phyloP scores from a whole-genome alignment of 2,797 vertebrate genomes.

The Coilia nasus region DNA sequence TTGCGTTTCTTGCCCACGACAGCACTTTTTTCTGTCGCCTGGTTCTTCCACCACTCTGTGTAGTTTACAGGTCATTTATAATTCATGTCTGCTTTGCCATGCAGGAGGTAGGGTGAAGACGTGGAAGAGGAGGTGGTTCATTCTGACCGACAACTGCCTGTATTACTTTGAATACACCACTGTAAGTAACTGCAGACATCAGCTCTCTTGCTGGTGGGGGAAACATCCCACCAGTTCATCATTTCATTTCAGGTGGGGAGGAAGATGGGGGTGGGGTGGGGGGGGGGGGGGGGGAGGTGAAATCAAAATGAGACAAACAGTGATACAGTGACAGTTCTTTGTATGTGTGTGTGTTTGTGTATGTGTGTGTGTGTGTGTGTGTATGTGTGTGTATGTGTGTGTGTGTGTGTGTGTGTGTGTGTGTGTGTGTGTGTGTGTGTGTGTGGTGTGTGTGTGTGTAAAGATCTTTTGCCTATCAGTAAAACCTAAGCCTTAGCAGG shows the following conservation, averaged over 20 bases:
- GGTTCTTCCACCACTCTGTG: conserved; percentile 25
- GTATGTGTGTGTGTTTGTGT: not conserved
- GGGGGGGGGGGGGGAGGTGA: not conserved
- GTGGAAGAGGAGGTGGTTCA: conserved; percentile 98
- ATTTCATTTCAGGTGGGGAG: not conserved
- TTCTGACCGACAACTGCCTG: conserved; percentile 97
- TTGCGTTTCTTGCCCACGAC: not conserved
- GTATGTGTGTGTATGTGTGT: not conserved
- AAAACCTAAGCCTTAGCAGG: not conserved
- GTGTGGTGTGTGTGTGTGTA: too few species aligned
- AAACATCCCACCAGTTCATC: not conserved
- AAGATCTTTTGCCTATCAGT: not conserved
- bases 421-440: conserved; percentile 21
- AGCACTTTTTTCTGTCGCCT: not conserved
- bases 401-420: not conserved
- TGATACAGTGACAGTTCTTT: not conserved
- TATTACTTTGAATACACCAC: conserved; percentile 98
- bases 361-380: not conserved
- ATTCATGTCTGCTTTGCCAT: conserved; percentile 28
- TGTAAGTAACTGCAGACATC: conserved; percentile 69
- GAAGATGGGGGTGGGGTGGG: not conserved
- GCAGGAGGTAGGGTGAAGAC: conserved; percentile 96
- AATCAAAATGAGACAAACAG: not conserved
- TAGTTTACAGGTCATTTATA: conserved; percentile 38
- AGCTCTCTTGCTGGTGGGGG: not conserved